Evolutionary conservation across 2,113 vertebrate genomes (phyloP), one percentile per base, ranked within the genome.

Genomic region (Trematocara marginatum): DNA sequence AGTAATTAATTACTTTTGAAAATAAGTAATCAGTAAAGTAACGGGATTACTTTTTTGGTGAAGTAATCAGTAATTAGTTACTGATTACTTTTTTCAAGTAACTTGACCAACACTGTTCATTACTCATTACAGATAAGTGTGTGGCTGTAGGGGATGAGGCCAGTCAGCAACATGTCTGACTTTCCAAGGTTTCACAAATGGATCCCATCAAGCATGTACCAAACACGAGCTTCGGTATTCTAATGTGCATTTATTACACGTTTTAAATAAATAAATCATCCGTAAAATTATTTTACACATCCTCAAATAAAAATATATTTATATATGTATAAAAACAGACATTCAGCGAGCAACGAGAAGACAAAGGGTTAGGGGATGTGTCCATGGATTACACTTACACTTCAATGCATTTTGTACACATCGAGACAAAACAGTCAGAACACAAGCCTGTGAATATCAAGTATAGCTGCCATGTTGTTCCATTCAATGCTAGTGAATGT

Each of bases 221-320:
- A 94, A 87, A 92, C 79, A 93, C 81, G 51, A 91, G 47, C 82
- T 86, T 92, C 92, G 87, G 89, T 95, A 91, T 94, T 92, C 97
- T 97, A 97, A 95, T 95, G 96, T 97, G 97, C 96, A 96, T 97
- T 98, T 97, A 97, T 98, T 97, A 97, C 94, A 96, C 95, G 94
- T 97, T 96, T 97, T 97, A 97, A 98, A 98, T 98, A 98, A 99
- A 98, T 97, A 98, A 96, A 97, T 93, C 95, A 95, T 97, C 96
- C 96, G 97, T 97, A 97, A 96, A 97, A 97, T 96, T 96, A 97
- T 96, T 97, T 96, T 97, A 97, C 95, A 97, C 90, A 95, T 95
- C 96, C 94, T 95, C 91, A 95, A 96, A 96, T 96, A 97, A 97
- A 97, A 94, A 95, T 96, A 97, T 95, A 96, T 96, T 96, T 95